phyloP scores from a whole-genome alignment of 2,888 invertebrate genomes.

The Cerastis rubricosa region DNA sequence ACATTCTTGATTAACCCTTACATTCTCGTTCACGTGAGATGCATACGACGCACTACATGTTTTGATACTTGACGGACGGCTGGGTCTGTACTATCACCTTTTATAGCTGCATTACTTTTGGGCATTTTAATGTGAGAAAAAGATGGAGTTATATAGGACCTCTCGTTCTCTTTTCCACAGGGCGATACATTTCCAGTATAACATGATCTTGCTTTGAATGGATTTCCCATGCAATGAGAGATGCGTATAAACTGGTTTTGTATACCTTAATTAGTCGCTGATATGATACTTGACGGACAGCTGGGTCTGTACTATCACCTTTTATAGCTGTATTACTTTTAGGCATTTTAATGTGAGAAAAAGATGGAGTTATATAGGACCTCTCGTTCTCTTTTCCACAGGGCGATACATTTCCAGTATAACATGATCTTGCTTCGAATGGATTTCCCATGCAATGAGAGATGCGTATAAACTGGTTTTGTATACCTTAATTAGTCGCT shows the following conservation, averaged over 20 bases:
- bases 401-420: too few species aligned
- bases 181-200: too few species aligned
- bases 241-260: too few species aligned
- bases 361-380: not conserved
- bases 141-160: not conserved
- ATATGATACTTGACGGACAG: conserved; percentile 73
- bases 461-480: too few species aligned
- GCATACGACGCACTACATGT: conserved; percentile 41
- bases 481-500: too few species aligned
- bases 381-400: not conserved
- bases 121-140: not conserved
- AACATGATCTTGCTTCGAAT: too few species aligned
- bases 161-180: not conserved
- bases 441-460: too few species aligned
- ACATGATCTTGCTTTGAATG: too few species aligned
- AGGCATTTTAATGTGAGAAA: not conserved
- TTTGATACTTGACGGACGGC: conserved; percentile 73
- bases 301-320: not conserved
- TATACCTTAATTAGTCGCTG: too few species aligned
- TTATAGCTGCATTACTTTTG: not conserved
- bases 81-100: not conserved
- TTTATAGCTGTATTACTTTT: not conserved
- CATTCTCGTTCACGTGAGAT: conserved; percentile 79
- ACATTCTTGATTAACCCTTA: conserved; percentile 84
- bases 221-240: too few species aligned